Evolutionary conservation across 2,797 vertebrate genomes (phyloP).

Genomic region (Acipenser transmontanus): DNA sequence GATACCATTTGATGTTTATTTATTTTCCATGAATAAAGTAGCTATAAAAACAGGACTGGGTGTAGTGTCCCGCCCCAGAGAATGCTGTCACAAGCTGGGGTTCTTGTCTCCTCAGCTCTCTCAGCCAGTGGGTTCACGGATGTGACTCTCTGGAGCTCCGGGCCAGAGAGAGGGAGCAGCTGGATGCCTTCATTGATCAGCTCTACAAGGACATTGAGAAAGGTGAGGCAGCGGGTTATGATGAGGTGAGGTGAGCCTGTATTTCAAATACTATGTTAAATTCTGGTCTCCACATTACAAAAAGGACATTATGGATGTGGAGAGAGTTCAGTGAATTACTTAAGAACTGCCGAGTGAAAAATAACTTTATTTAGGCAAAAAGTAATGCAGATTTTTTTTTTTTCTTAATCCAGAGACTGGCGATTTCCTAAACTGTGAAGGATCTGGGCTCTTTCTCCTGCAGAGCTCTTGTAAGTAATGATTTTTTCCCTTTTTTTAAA

Average conservation of each 20-base stretch:
- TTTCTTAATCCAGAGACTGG: slow-evolving; percentile 69
- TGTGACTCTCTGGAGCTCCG: slow-evolving; percentile 85
- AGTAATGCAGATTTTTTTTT: slow-evolving; percentile 13
- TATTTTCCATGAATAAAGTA: no score
- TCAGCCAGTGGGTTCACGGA: slow-evolving; percentile 94
- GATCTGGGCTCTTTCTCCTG: slow-evolving; percentile 89
- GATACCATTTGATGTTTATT: no score
- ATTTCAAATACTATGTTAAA: neutral
- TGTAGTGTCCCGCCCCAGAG: no score
- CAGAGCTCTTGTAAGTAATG: slow-evolving; percentile 89
- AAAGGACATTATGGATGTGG: neutral
- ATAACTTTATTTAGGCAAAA: neutral
- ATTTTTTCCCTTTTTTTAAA: slow-evolving; percentile 7
- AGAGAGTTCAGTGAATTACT: neutral
- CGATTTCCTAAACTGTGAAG: slow-evolving; percentile 95
- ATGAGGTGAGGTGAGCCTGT: neutral
- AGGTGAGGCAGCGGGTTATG: slow-evolving; percentile 55
- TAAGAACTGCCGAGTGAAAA: no score
- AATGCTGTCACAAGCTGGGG: no score
- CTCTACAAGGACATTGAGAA: slow-evolving; percentile 97
- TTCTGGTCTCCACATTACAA: no score
- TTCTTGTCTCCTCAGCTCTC: slow-evolving; percentile 58
- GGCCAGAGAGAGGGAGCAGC: slow-evolving; percentile 77
- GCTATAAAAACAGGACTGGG: no score
- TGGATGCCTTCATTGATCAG: slow-evolving; percentile 92